These are phyloP conservation scores for Helicoverpa zea DNA, from an alignment of 1,140 invertebrate species.

Conservation along the genomic window DNA sequence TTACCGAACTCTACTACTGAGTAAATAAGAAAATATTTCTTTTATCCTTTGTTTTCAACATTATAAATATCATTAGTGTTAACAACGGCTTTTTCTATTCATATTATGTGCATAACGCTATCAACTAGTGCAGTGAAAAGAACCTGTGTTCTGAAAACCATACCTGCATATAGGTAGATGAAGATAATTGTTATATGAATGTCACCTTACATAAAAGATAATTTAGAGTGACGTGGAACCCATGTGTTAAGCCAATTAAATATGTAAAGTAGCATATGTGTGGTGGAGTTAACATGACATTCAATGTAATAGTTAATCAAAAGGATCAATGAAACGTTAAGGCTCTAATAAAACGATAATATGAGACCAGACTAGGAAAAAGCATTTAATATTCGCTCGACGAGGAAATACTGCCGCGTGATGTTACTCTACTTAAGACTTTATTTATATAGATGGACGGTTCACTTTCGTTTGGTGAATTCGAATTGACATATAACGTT, in stretches of 20 bases:
- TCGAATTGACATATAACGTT: constrained; percentile 66
- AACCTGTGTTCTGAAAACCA: neutral
- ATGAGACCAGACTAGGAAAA: constrained; percentile 73
- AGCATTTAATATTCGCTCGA: constrained; percentile 76
- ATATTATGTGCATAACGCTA: neutral
- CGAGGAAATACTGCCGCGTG: constrained; percentile 64
- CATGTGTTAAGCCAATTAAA: neutral
- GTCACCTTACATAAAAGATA: constrained; percentile 12
- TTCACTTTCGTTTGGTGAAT: constrained; percentile 56
- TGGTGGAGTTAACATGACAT: constrained; percentile 7
- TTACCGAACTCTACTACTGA: constrained; percentile 51
- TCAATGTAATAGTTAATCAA: constrained; percentile 43
- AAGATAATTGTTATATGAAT: constrained; percentile 2
- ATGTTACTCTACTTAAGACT: constrained; percentile 56
- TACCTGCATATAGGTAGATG: constrained; percentile 9
- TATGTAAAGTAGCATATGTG: neutral
- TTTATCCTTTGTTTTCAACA: constrained; percentile 14
- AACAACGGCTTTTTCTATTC: neutral
- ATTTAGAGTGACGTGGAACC: constrained; percentile 7
- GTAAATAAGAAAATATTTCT: constrained; percentile 29
- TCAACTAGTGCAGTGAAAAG: neutral
- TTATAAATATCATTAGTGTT: constrained; percentile 7
- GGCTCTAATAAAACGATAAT: constrained; percentile 65
- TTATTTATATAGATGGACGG: constrained; percentile 60
- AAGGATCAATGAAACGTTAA: constrained; percentile 56